phyloP scores from a whole-genome alignment of 2,888 invertebrate genomes.

The Troilus luridus region DNA sequence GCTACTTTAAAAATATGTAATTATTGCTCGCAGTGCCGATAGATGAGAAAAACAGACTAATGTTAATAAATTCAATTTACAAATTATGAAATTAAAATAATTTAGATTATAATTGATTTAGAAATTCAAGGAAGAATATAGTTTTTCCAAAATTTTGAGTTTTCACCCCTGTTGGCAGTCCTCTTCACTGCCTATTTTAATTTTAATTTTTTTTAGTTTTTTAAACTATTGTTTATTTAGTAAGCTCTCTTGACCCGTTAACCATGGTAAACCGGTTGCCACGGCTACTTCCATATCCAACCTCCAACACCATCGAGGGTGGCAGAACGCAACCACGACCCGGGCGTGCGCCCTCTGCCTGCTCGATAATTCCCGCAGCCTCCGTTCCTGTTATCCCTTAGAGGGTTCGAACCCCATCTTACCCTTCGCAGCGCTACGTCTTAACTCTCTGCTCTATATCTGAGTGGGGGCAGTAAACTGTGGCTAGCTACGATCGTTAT shows the following conservation, averaged over 20 bases:
- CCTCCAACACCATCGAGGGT: not conserved
- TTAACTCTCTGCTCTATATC: not conserved
- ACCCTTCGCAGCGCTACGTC: not conserved
- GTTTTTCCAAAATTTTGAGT: too few relatives aligned
- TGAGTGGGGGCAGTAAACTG: not conserved
- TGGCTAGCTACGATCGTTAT: not conserved
- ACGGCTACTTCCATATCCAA: not conserved
- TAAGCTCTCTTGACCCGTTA: not conserved
- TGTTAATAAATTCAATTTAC: too few relatives aligned
- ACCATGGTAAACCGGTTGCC: not conserved
- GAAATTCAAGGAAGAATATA: too few relatives aligned
- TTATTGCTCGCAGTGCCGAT: too few relatives aligned
- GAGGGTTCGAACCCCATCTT: not conserved
- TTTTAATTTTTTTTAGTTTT: too few relatives aligned
- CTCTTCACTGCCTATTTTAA: too few relatives aligned
- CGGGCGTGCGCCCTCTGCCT: slow-evolving; percentile 43
- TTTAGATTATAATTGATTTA: too few relatives aligned
- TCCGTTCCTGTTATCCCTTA: slow-evolving; percentile 20
- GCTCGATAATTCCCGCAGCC: slow-evolving; percentile 41
- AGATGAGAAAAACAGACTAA: too few relatives aligned
- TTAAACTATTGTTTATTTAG: too few relatives aligned
- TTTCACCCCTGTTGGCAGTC: too few relatives aligned
- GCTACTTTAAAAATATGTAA: too few relatives aligned
- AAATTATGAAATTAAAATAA: too few relatives aligned
- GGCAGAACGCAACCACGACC: not conserved